Conservation (phyloP, 2,888 invertebrate genomes). For the Drosophila koepferae region DNA sequence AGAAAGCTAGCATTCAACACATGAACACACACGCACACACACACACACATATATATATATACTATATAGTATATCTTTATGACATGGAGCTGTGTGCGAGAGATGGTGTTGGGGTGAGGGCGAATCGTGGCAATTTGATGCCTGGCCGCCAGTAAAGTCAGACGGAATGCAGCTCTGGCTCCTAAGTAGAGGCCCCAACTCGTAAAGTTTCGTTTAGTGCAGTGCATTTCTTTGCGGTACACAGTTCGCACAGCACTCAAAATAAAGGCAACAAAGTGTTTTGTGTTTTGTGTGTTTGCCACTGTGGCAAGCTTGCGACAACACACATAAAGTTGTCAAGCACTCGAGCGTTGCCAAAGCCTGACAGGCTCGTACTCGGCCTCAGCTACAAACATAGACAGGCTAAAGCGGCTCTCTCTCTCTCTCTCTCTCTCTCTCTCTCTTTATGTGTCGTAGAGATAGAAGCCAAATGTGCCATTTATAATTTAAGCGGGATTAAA, state of each 20-base stretch:
- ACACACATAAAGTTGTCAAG: slow-evolving; percentile 74
- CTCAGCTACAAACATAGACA: slow-evolving; percentile 8
- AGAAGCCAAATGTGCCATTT: slow-evolving; percentile 77
- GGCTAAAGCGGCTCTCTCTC: not conserved
- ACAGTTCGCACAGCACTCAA: slow-evolving; percentile 31
- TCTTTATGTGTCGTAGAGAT: slow-evolving; percentile 3
- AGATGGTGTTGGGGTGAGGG: too few species aligned
- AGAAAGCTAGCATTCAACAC: slow-evolving; percentile 54
- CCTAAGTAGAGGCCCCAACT: slow-evolving; percentile 13
- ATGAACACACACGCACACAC: not conserved
- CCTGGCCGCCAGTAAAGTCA: slow-evolving; percentile 34
- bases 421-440: not conserved
- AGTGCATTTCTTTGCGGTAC: slow-evolving; percentile 47
- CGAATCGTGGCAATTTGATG: slow-evolving; percentile 49
- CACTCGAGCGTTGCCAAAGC: slow-evolving; percentile 54
- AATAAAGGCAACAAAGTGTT: slow-evolving; percentile 77
- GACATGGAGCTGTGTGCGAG: too few species aligned
- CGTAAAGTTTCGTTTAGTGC: slow-evolving; percentile 53
- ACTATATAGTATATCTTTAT: not conserved
- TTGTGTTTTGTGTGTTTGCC: slow-evolving; percentile 61
- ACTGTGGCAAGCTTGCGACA: slow-evolving; percentile 62
- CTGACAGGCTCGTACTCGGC: slow-evolving; percentile 28
- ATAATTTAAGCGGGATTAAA: slow-evolving; percentile 79
- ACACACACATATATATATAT: not conserved
- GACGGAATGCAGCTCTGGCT: slow-evolving; percentile 9